phyloP scores from a whole-genome alignment of 2,113 vertebrate genomes.

The Todiramphus chloris region DNA sequence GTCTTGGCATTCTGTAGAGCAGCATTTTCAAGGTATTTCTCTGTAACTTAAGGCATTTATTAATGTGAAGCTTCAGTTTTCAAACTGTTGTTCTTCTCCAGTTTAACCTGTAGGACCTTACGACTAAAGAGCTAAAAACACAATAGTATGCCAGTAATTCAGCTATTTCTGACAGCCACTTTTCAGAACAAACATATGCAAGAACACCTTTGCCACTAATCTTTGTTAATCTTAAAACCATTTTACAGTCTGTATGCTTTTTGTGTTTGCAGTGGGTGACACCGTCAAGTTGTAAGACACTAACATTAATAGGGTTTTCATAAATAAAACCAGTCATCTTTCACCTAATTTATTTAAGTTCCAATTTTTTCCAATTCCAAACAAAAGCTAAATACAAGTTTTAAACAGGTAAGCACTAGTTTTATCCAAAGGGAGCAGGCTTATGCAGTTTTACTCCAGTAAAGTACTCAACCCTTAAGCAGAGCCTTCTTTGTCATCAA shows the following conservation, averaged over 20 bases:
- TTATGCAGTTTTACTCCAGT: constrained; percentile 84
- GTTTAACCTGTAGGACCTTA: background rate
- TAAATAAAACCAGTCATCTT: constrained; percentile 62
- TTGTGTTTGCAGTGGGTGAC: background rate
- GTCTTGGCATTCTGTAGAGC: background rate
- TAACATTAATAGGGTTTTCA: background rate
- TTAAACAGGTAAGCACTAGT: constrained; percentile 83
- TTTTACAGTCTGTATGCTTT: background rate
- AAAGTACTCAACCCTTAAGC: constrained; percentile 82
- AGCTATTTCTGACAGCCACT: background rate
- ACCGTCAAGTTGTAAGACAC: background rate
- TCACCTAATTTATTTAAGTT: constrained; percentile 84
- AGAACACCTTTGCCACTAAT: background rate
- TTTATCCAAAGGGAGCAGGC: constrained; percentile 84
- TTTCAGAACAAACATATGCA: background rate
- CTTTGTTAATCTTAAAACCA: background rate
- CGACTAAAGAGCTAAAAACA: background rate
- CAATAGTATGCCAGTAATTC: background rate
- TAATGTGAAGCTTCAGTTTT: background rate
- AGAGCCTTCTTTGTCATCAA: constrained; percentile 80
- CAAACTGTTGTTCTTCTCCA: background rate
- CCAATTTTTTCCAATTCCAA: constrained; percentile 81
- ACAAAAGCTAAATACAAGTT: constrained; percentile 85
- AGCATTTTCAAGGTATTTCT: background rate
- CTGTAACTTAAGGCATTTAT: background rate